Percentiles rank a stretch among this genome's conserved stretches.
phyloP scores from a whole-genome alignment of 2,888 invertebrate genomes.

The Acleris sparsana region DNA sequence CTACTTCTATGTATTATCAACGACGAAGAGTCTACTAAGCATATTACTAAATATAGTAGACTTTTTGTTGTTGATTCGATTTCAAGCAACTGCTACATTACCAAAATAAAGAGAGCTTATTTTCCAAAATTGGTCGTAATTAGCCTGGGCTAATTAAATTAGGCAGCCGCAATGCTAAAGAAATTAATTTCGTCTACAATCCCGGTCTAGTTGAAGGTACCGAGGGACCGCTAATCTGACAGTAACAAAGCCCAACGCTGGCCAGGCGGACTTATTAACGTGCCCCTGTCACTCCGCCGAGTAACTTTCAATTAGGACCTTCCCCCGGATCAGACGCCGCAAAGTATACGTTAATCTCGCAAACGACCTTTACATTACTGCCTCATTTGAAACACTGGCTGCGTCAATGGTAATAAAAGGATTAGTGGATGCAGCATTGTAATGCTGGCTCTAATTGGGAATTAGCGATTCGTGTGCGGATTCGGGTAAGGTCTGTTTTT shows the following conservation, averaged over 20 bases:
- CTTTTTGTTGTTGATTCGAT: too few relatives aligned
- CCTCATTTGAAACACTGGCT: slow-evolving; percentile 25
- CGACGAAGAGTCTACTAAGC: too few relatives aligned
- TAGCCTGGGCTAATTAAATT: slow-evolving; percentile 22
- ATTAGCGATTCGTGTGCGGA: slow-evolving; percentile 8
- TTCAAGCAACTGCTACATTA: too few relatives aligned
- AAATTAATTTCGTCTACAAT: slow-evolving; percentile 35
- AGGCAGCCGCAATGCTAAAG: slow-evolving; percentile 28
- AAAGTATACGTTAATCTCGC: slow-evolving; percentile 36
- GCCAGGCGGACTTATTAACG: slow-evolving; percentile 57
- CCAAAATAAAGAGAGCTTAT: neutral
- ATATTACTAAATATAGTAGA: too few relatives aligned
- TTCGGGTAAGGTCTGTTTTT: slow-evolving; percentile 7
- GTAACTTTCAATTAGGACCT: slow-evolving; percentile 62
- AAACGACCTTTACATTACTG: slow-evolving; percentile 34
- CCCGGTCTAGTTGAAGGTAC: slow-evolving; percentile 52
- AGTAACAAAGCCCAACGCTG: slow-evolving; percentile 57
- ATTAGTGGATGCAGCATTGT: slow-evolving; percentile 26
- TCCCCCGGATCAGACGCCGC: slow-evolving; percentile 43
- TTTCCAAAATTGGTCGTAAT: slow-evolving; percentile 8
- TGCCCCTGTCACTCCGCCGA: slow-evolving; percentile 58
- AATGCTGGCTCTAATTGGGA: slow-evolving; percentile 25
- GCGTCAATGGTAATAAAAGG: slow-evolving; percentile 33
- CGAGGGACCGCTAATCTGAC: slow-evolving; percentile 64
- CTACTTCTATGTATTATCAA: too few relatives aligned